Conservation (phyloP, 2,888 invertebrate species). For the Hybos culiciformis region DNA sequence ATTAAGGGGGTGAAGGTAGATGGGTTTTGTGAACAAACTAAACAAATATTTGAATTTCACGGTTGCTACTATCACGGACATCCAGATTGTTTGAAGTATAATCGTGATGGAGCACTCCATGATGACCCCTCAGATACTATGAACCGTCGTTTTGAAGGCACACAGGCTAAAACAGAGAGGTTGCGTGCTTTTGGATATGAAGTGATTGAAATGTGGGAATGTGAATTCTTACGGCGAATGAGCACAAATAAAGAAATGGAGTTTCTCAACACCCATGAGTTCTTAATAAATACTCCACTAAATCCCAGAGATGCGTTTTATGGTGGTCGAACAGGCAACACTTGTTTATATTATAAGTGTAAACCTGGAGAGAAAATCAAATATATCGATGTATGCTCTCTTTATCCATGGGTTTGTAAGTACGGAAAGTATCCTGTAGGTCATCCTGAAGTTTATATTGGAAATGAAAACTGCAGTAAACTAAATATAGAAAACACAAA, state of each 20-base stretch:
- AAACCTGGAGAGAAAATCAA: conserved; percentile 16
- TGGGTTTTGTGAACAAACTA: neutral
- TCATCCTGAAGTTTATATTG: neutral
- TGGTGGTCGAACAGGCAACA: conserved; percentile 19
- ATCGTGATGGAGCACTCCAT: neutral
- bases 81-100: neutral
- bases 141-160: neutral
- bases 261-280: neutral
- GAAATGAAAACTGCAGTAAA: neutral
- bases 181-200: neutral
- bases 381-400: conserved; percentile 19
- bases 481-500: neutral
- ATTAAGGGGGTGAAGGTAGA: neutral
- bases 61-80: conserved; percentile 6
- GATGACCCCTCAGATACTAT: neutral
- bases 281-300: conserved; percentile 6
- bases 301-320: conserved; percentile 19
- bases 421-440: conserved; percentile 13
- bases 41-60: neutral
- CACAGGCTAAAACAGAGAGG: conserved; percentile 1
- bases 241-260: neutral
- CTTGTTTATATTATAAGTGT: conserved; percentile 14
- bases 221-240: no score
- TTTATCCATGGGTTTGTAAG: conserved; percentile 22
- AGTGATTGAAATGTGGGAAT: no score